Evolutionary conservation across 2,113 vertebrate species (phyloP).

Genomic region (Sigmodon hispidus): DNA sequence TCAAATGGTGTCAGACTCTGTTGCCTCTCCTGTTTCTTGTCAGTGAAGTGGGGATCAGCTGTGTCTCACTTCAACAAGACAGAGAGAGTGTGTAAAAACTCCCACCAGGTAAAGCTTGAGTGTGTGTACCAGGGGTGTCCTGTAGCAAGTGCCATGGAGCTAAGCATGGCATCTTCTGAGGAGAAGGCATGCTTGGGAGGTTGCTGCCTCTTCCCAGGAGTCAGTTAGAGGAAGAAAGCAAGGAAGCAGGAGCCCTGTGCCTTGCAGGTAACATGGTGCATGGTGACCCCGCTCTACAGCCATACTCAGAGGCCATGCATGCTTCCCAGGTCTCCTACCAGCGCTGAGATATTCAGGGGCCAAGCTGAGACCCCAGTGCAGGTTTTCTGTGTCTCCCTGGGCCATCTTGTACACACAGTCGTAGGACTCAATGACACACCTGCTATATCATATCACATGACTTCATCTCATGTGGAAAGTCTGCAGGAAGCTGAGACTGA

Average conservation of each 20-base stretch:
- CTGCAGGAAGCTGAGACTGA: not conserved
- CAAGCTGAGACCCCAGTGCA: fast-evolving
- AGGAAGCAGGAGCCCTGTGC: not conserved
- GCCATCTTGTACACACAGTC: too few relatives aligned
- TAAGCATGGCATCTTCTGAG: not conserved
- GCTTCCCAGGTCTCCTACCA: not conserved
- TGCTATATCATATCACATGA: not conserved
- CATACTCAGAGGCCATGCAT: fast-evolving
- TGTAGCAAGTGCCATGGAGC: too few relatives aligned
- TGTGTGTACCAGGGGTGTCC: not conserved
- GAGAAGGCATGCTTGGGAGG: fast-evolving
- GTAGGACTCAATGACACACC: fast-evolving
- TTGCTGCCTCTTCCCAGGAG: fast-evolving
- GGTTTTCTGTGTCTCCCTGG: not conserved
- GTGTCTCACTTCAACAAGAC: not conserved
- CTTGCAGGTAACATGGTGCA: not conserved
- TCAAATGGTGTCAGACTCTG: fast-evolving
- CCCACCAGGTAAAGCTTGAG: not conserved
- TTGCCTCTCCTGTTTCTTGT: not conserved
- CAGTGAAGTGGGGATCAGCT: not conserved
- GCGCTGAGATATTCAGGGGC: not conserved
- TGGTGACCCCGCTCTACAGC: not conserved
- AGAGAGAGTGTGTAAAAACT: not conserved
- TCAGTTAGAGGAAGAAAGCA: fast-evolving
- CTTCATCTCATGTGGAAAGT: not conserved